Conservation (phyloP, 2,113 vertebrate species). For the Bettongia penicillata region DNA sequence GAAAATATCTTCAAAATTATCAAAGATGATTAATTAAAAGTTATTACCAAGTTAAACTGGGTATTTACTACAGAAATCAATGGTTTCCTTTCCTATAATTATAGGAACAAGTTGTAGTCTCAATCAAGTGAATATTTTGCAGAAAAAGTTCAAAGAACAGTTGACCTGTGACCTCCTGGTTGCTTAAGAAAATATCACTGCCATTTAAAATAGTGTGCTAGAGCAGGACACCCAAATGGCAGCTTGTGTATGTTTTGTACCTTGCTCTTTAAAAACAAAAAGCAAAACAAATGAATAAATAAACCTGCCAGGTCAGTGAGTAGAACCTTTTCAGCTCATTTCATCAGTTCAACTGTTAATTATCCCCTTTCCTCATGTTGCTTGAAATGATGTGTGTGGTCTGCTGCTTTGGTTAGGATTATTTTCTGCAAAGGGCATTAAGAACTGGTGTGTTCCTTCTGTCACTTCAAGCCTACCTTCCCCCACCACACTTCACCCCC, state of each 20-base stretch:
- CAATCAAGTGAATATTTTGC: conserved; percentile 94
- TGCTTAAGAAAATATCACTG: not conserved
- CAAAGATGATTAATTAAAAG: conserved; percentile 93
- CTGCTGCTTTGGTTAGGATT: not conserved
- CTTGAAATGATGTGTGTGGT: not conserved
- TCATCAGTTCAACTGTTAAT: too few species aligned
- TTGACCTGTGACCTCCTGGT: conserved; percentile 89
- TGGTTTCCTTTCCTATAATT: conserved; percentile 94
- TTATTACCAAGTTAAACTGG: conserved; percentile 94
- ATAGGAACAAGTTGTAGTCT: conserved; percentile 93
- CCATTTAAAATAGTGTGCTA: too few species aligned
- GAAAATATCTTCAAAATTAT: conserved; percentile 97
- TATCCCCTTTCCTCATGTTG: accelerated
- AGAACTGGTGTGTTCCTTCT: not conserved
- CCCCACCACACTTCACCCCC: not conserved
- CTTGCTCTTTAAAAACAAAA: not conserved
- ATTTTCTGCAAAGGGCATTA: not conserved
- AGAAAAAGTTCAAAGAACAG: conserved; percentile 93
- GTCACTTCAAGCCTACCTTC: not conserved
- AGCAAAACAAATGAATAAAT: not conserved
- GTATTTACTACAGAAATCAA: conserved; percentile 92
- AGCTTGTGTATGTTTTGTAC: not conserved
- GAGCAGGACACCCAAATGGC: too few species aligned
- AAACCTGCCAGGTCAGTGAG: not conserved
- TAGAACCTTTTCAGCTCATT: not conserved